Base-by-base conservation (phyloP, 2,797 vertebrate species). In the Cuniculus paca region DNA sequence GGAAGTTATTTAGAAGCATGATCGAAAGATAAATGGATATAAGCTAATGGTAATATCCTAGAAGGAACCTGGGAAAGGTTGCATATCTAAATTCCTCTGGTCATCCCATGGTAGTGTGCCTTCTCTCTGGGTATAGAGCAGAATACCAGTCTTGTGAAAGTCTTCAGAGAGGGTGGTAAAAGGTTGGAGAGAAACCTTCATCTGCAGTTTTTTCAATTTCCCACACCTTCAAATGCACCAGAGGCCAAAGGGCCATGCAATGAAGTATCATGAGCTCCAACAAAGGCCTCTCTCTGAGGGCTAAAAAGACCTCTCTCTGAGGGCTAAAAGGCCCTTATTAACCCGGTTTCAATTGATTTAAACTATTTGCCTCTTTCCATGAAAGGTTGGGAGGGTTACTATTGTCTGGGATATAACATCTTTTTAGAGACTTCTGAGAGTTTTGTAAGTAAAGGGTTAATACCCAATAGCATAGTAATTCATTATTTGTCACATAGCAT, bases 51-150 rank as follows among this genome's bases (percentile, higher is more conserved):
- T 68, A 56, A 70, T n/a, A 70, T 56, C 54, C 39, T 78, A 24
- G 24, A 4, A 20, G 4, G 8, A 52, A 50, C 19, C 28, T 10
- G 26, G 16, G 20, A 16, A 78, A 17, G 6, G 0, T 2, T 28
- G 2, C 36, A 31, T 24, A 0, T 52, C 42, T 42, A 19, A 20
- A 42, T 54, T 56, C 3, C 52, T 52, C 36, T 13, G 22, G 4
- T 11, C 50, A 6, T 80, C 26, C 14, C 14, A 3, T 52, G 24
- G 26, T 11, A 36, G 34, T 28, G 22, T 79, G 52, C 4, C n/a
- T 56, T 90, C 24, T 5, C 26, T 68, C 34, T 20, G 28, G 24
- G 20, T 26, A 8, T 6, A 42, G 24, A 36, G 22, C 34, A 65
- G 20, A 17, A 31, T 34, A 42, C 0, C 1, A 56, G 39, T 45